These are phyloP conservation scores for Zelostemma sp. DNA, from an alignment of 1,140 invertebrate genomes.

Conservation along the genomic window DNA sequence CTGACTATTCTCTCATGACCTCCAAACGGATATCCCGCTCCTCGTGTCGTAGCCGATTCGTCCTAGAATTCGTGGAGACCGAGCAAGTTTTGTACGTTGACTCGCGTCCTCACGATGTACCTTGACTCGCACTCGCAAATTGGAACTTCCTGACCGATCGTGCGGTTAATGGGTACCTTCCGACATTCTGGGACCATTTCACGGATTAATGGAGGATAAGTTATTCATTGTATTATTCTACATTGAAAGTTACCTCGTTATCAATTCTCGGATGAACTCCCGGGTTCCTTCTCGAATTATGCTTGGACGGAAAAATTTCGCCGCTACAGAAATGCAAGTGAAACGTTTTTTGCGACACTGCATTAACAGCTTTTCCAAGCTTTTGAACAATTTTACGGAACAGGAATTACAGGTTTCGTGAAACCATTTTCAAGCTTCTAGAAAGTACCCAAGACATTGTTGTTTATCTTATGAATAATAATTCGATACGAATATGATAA, in stretches of 20 bases:
- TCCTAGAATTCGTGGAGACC: background rate
- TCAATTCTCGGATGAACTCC: conserved; percentile 43
- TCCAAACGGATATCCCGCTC: conserved; percentile 1
- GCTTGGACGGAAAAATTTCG: no score
- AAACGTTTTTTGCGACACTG: no score
- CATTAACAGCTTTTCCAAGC: no score
- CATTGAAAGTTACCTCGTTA: conserved; percentile 38
- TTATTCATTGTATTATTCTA: conserved; percentile 46
- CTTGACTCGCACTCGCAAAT: conserved; percentile 24
- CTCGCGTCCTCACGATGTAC: background rate
- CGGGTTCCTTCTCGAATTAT: conserved; percentile 6
- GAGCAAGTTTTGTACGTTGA: background rate
- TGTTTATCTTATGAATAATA: no score
- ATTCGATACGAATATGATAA: no score
- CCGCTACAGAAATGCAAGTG: no score
- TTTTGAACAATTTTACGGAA: no score
- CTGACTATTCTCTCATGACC: background rate
- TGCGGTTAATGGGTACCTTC: conserved; percentile 42
- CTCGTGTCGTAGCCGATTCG: background rate
- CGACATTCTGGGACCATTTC: conserved; percentile 39
- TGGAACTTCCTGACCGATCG: conserved; percentile 43
- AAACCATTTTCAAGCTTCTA: no score
- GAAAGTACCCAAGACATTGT: no score
- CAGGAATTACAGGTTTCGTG: no score
- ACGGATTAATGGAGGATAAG: conserved; percentile 46